These are phyloP conservation scores for Lasioglossum calceatum DNA, from an alignment of 2,888 invertebrate genomes.

Conservation along the genomic window DNA sequence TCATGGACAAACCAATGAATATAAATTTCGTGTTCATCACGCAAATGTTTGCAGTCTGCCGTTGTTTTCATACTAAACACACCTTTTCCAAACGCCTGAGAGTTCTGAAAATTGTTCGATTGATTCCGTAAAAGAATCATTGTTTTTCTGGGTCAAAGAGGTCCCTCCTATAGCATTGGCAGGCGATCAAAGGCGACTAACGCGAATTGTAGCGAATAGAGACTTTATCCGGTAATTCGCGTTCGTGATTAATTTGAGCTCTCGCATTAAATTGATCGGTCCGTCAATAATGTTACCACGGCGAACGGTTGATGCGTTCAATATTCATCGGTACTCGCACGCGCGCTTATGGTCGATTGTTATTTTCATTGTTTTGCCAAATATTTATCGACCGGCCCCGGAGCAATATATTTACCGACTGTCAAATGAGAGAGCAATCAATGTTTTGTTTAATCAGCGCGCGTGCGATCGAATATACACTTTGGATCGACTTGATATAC, in stretches of 20 bases:
- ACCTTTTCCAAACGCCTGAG: neutral
- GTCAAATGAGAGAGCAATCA: slow-evolving; percentile 60
- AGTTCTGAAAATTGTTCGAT: neutral
- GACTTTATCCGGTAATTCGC: neutral
- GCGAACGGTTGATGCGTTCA: slow-evolving; percentile 10
- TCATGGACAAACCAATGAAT: neutral
- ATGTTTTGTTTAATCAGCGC: slow-evolving; percentile 51
- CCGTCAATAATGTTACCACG: slow-evolving; percentile 41
- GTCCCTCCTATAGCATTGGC: no score
- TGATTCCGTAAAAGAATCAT: neutral
- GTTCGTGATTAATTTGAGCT: slow-evolving; percentile 33
- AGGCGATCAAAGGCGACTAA: neutral
- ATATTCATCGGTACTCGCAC: slow-evolving; percentile 41
- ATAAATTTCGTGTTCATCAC: neutral
- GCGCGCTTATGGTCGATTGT: slow-evolving; percentile 45
- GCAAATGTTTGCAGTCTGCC: neutral
- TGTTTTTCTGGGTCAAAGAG: neutral
- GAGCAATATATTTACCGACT: slow-evolving; percentile 49
- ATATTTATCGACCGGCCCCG: slow-evolving; percentile 44
- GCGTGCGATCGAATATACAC: slow-evolving; percentile 33
- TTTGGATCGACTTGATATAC: slow-evolving; percentile 33
- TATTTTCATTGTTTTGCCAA: slow-evolving; percentile 56
- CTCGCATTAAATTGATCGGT: slow-evolving; percentile 32
- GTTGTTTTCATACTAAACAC: neutral
- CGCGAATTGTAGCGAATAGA: neutral